Conservation (phyloP, 2,888 invertebrate species). For the Thelaira solivaga region DNA sequence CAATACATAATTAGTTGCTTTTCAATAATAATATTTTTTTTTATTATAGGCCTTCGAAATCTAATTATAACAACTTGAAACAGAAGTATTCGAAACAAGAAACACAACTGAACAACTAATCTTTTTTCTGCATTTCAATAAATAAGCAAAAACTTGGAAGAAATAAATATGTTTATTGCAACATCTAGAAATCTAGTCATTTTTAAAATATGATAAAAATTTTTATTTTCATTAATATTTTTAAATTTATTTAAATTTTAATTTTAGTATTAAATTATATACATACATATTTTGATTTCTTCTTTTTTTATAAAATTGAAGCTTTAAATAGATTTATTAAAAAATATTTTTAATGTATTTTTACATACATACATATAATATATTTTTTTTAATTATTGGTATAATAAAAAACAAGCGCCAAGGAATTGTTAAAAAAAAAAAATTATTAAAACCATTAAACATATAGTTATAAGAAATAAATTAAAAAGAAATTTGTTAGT, state of each 20-base stretch:
- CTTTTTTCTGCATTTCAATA: background rate
- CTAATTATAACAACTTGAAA: no score
- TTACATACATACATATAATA: no score
- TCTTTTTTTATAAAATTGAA: conserved; percentile 49
- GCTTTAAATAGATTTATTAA: conserved; percentile 65
- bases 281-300: background rate
- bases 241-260: background rate
- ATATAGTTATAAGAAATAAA: conserved; percentile 49
- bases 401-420: conserved; percentile 69
- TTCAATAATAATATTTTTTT: no score
- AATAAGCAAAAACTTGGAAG: conserved; percentile 6
- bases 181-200: conserved; percentile 60
- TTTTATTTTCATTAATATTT: background rate
- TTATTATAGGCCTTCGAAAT: no score
- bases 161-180: conserved; percentile 30
- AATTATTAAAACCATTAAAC: conserved; percentile 52
- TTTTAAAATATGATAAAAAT: conserved; percentile 2
- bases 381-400: conserved; percentile 30
- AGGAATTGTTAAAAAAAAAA: conserved; percentile 72
- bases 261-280: background rate
- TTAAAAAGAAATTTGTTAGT: conserved; percentile 60
- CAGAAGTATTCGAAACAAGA: no score
- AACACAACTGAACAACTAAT: background rate
- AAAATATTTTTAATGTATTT: conserved; percentile 26
- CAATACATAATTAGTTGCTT: no score